Evolutionary conservation across 2,113 vertebrate species (phyloP), one percentile per base, ranked within the genome.

Genomic region (Psephotus haematonotus): DNA sequence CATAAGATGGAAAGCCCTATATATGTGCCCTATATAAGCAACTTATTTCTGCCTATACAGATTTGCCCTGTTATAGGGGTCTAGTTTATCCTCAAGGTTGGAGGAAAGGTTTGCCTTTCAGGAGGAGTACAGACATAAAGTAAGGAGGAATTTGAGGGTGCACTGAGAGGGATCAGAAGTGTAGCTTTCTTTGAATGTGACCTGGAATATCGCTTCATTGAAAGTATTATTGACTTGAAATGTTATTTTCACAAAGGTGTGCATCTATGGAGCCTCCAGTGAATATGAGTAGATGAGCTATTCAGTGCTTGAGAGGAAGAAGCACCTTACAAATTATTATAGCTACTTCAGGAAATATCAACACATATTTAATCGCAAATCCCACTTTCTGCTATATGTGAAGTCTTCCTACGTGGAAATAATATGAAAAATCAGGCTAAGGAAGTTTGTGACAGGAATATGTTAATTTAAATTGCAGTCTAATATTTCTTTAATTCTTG

Each of bases 41-140:
- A 24, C 17, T 78, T 60, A 35, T 63, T 76, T 53, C 53, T 59
- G 7, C 12, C 3, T 77, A 12, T 60, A n/a, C 8, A 81, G 16
- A 15, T 11, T 49, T 11, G 10, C 43, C 17, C 5, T 64, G 2
- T 35, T 76, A 10, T 4, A 63, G 13, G 20, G 83, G 7, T 59
- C 28, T 27, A 71, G 35, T 0, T 0, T 11, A 22, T 3, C 5
- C 8, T 55, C 14, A 35, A 39, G 6, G 44, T 11, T 84, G 53
- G 43, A 86, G 33, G 15, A 46, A 81, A 7, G 1, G 2, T 33
- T 90, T 86, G 35, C 9, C 25, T 82, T 7, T 50, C 7, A 16
- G 15, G 2, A 3, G 11, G 9, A 67, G 13, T 49, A 53, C 17
- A 47, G 13, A 33, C 14, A 41, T 35, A 52, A 46, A 1, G 3